phyloP scores from a whole-genome alignment of 1,140 invertebrate species.

The Zaprionus ghesquierei region DNA sequence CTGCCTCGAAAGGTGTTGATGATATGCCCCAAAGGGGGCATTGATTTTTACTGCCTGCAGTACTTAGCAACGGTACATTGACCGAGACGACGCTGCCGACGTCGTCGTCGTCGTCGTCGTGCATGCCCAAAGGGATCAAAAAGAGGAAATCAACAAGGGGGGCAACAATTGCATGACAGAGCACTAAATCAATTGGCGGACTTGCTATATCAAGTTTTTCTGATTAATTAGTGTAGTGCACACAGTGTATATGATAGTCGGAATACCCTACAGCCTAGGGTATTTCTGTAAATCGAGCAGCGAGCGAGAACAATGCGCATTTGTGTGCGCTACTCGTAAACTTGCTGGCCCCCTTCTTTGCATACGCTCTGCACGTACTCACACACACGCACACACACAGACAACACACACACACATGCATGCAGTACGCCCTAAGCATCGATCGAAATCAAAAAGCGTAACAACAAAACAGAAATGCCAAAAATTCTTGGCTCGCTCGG shows the following conservation, averaged over 20 bases:
- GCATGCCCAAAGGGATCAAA: not conserved
- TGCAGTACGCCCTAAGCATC: constrained; percentile 55
- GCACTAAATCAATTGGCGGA: not conserved
- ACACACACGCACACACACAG: not conserved
- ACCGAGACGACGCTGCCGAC: constrained; percentile 7
- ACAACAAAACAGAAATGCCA: constrained; percentile 71
- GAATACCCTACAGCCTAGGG: not conserved
- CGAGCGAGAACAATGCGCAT: constrained; percentile 66
- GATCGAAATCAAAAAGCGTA: constrained; percentile 79
- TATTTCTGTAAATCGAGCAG: constrained; percentile 1
- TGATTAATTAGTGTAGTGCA: not conserved
- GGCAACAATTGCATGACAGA: not conserved
- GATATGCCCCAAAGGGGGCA: constrained; percentile 43
- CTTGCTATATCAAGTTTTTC: not conserved
- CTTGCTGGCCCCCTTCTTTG: constrained; percentile 56
- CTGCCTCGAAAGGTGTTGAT: constrained; percentile 69
- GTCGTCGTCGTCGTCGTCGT: not conserved
- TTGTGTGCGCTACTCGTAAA: constrained; percentile 65
- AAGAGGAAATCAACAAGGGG: not conserved
- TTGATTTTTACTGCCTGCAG: constrained; percentile 29
- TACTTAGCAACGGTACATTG: not conserved
- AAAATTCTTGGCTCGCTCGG: constrained; percentile 52
- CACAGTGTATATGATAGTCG: not conserved
- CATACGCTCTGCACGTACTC: constrained; percentile 47
- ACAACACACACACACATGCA: not conserved